A percentile compares a stretch with the other conserved stretches of the same genome.
These are phyloP conservation scores for Drosophila kohkoa DNA, from an alignment of 1,140 invertebrate species.

Conservation along the genomic window DNA sequence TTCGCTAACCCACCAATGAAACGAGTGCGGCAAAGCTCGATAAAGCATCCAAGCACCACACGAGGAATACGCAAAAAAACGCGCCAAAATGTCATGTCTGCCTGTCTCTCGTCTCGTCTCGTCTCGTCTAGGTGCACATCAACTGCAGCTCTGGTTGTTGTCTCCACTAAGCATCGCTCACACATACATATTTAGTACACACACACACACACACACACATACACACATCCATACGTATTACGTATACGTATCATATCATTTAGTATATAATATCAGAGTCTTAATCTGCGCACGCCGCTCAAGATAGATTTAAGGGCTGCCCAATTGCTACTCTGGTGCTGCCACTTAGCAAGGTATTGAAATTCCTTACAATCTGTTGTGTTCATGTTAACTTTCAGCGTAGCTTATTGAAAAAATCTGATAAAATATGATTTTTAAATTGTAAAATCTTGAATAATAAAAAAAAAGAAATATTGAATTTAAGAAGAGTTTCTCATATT, in stretches of 20 bases:
- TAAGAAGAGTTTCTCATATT: too few species aligned
- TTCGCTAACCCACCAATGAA: slow-evolving; percentile 42
- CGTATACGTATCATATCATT: slow-evolving; percentile 8
- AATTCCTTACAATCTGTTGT: background rate
- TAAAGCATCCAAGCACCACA: slow-evolving; percentile 27
- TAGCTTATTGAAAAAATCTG: too few species aligned
- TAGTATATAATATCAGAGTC: slow-evolving; percentile 6
- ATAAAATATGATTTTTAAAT: too few species aligned
- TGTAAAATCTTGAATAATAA: too few species aligned
- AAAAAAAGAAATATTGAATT: too few species aligned
- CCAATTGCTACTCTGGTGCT: background rate
- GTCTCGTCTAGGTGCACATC: slow-evolving; percentile 7
- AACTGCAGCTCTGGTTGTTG: slow-evolving; percentile 49
- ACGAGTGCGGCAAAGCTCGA: slow-evolving; percentile 37
- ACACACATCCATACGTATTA: background rate
- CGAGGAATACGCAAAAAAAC: slow-evolving; percentile 13
- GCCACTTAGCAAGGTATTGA: too few species aligned
- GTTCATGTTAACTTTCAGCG: background rate
- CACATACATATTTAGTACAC: slow-evolving; percentile 2
- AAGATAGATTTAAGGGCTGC: background rate
- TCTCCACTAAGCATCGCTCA: slow-evolving; percentile 34
- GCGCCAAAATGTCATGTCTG: slow-evolving; percentile 8
- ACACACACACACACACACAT: slow-evolving; percentile 10
- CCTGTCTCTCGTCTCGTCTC: background rate
- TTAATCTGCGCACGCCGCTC: background rate